phyloP scores from a whole-genome alignment of 2,888 invertebrate species.

The Xylocampa areola region DNA sequence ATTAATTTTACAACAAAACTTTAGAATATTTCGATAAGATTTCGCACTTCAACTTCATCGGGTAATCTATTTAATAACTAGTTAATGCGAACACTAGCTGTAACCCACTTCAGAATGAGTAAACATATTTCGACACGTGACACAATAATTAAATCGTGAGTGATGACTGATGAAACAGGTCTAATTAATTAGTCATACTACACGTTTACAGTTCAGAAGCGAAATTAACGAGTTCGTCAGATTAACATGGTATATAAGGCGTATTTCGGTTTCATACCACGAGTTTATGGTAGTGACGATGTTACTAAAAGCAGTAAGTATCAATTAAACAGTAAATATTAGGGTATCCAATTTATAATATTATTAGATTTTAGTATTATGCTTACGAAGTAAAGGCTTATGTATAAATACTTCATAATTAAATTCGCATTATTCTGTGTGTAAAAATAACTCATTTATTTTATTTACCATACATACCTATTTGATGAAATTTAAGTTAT shows the following conservation, averaged over 20 bases:
- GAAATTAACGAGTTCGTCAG: conserved; percentile 32
- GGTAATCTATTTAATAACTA: too few species aligned
- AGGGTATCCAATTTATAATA: background rate
- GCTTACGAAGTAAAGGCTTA: background rate
- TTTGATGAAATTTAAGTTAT: too few species aligned
- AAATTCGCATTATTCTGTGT: too few species aligned
- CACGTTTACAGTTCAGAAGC: conserved; percentile 10
- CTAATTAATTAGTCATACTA: conserved; percentile 48
- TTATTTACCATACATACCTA: too few species aligned
- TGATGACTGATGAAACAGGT: conserved; percentile 48
- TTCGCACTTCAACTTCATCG: too few species aligned
- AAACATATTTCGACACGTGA: too few species aligned
- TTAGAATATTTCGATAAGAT: too few species aligned
- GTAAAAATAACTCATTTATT: too few species aligned
- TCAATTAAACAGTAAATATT: background rate
- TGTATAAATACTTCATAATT: too few species aligned
- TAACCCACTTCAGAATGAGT: too few species aligned
- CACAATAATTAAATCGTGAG: conserved; percentile 39
- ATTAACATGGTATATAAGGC: conserved; percentile 49
- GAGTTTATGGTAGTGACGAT: conserved; percentile 48
- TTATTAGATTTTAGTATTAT: background rate
- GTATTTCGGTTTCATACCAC: conserved; percentile 6
- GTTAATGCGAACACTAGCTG: too few species aligned
- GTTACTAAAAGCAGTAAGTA: conserved; percentile 56
- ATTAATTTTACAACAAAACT: too few species aligned